phyloP scores from a whole-genome alignment of 2,797 vertebrate species.

The Clarias pachynema region DNA sequence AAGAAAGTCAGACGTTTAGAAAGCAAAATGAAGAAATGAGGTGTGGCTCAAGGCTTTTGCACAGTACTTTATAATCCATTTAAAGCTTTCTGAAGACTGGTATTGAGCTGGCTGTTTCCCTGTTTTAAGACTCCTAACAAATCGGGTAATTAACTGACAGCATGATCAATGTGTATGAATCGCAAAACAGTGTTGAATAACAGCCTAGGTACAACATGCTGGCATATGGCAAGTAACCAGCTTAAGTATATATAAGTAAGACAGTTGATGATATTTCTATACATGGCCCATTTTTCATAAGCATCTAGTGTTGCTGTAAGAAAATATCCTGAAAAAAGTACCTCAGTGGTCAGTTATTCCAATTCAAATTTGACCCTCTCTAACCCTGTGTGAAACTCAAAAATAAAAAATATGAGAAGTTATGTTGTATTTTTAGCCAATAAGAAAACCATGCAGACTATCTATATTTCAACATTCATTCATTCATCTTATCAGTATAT shows the following conservation, averaged over 20 bases:
- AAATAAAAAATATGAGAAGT: neutral
- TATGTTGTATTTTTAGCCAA: neutral
- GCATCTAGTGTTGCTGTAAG: neutral
- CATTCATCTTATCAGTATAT: neutral
- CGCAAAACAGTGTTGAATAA: neutral
- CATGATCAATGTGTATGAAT: neutral
- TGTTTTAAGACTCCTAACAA: neutral
- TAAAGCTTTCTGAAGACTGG: neutral
- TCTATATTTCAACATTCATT: neutral
- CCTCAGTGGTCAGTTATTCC: neutral
- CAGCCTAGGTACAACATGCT: neutral
- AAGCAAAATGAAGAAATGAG: too few relatives aligned
- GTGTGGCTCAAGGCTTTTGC: too few relatives aligned
- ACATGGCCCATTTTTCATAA: neutral
- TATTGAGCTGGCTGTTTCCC: neutral
- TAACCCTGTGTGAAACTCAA: neutral
- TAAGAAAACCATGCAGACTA: neutral
- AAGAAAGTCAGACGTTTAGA: too few relatives aligned
- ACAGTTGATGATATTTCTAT: neutral
- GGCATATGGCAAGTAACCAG: neutral
- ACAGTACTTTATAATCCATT: too few relatives aligned
- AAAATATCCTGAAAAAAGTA: neutral
- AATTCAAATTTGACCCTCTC: neutral
- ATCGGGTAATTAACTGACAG: neutral
- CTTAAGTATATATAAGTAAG: neutral